Conservation (phyloP, 2,797 vertebrate genomes). For the Anisognathus igniventris region DNA sequence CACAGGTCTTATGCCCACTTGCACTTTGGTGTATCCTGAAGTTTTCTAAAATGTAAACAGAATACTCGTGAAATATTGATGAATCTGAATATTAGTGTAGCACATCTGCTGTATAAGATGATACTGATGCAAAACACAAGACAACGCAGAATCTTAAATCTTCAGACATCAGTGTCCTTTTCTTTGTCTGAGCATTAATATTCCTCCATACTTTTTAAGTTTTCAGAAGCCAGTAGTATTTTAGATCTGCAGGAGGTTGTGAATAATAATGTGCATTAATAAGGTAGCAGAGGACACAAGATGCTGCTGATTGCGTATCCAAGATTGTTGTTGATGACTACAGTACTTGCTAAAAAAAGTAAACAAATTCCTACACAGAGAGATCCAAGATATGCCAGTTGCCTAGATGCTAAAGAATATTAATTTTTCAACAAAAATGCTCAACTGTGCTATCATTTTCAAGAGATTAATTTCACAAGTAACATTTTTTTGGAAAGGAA, state of each 20-base stretch:
- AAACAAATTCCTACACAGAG: constrained; percentile 27
- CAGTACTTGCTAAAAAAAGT: constrained; percentile 42
- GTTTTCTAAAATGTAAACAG: neutral
- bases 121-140: neutral
- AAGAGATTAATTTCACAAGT: neutral
- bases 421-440: constrained; percentile 10
- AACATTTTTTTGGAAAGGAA: neutral
- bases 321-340: constrained; percentile 36
- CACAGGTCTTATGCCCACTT: neutral
- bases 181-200: neutral
- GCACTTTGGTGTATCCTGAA: neutral
- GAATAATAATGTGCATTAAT: constrained; percentile 22
- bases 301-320: constrained; percentile 9
- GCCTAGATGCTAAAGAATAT: constrained; percentile 8
- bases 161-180: neutral
- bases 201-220: neutral
- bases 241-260: neutral
- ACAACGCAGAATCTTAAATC: neutral
- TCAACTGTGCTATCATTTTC: neutral
- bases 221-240: neutral
- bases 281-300: constrained; percentile 3
- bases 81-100: neutral
- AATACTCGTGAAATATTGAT: neutral
- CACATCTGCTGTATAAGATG: neutral
- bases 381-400: constrained; percentile 6